Evolutionary conservation across 2,797 vertebrate species (phyloP).

Genomic region (Amblyraja radiata): DNA sequence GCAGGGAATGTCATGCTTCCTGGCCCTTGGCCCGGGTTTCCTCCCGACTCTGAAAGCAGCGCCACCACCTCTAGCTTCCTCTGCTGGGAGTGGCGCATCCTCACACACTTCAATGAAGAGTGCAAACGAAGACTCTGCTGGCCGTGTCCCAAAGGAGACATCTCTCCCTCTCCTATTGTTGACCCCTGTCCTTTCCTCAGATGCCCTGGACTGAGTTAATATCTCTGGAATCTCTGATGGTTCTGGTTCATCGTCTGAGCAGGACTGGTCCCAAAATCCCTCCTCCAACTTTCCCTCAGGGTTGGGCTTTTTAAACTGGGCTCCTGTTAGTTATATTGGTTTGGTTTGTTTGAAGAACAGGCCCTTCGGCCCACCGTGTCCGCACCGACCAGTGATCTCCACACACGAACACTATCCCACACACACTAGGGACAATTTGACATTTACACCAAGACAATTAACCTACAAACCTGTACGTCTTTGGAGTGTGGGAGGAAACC

Average conservation of each 20-base stretch:
- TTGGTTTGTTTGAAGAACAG: too few relatives aligned
- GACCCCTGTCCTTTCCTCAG: not conserved
- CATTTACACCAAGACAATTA: too few relatives aligned
- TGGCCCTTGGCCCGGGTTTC: conserved; percentile 20
- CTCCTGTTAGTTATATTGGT: not conserved
- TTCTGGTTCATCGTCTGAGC: not conserved
- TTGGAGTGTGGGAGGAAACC: too few relatives aligned
- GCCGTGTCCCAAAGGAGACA: not conserved
- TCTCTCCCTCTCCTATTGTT: not conserved
- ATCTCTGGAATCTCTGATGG: not conserved
- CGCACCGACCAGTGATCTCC: too few relatives aligned
- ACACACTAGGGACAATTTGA: too few relatives aligned
- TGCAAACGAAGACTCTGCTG: not conserved
- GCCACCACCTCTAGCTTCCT: conserved; percentile 16
- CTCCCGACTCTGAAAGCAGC: conserved; percentile 21
- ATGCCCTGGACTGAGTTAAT: not conserved
- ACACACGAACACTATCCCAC: too few relatives aligned
- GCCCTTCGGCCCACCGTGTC: too few relatives aligned
- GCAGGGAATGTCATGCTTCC: not conserved
- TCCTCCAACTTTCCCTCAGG: not conserved
- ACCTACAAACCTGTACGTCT: too few relatives aligned
- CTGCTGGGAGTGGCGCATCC: not conserved
- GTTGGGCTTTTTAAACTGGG: not conserved
- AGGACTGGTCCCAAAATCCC: not conserved
- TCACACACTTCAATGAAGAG: not conserved